Percentiles rank a stretch among this genome's conserved stretches.
phyloP scores from a whole-genome alignment of 2,797 vertebrate species.

The Acanthurus tractus region DNA sequence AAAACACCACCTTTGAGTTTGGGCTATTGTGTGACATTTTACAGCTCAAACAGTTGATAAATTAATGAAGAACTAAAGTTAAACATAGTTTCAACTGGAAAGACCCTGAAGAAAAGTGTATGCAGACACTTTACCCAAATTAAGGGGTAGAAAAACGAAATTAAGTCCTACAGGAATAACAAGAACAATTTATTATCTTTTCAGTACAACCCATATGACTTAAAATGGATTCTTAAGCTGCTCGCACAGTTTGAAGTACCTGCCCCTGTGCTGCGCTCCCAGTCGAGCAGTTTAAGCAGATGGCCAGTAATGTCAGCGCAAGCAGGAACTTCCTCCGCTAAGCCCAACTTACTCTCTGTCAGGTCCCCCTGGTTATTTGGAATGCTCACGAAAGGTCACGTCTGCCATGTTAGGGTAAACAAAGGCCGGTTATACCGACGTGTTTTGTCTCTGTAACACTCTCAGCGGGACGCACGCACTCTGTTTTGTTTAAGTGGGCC shows the following conservation, averaged over 20 bases:
- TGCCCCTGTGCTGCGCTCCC: slow-evolving; percentile 59
- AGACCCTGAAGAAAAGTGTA: not conserved
- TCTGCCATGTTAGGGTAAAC: slow-evolving; percentile 83
- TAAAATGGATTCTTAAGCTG: slow-evolving; percentile 33
- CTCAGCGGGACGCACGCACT: slow-evolving; percentile 73
- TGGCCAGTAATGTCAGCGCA: slow-evolving; percentile 83
- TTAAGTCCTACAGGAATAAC: not conserved
- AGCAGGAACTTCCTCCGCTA: slow-evolving; percentile 80
- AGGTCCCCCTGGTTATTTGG: slow-evolving; percentile 81
- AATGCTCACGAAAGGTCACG: slow-evolving; percentile 84
- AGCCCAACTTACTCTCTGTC: slow-evolving; percentile 69
- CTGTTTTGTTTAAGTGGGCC: slow-evolving; percentile 81
- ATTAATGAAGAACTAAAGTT: not conserved
- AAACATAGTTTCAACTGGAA: not conserved
- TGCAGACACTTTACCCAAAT: slow-evolving; percentile 1
- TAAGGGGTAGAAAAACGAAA: not conserved
- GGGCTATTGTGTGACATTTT: no score
- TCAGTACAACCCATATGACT: slow-evolving; percentile 22
- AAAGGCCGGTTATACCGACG: slow-evolving; percentile 73
- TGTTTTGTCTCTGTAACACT: slow-evolving; percentile 81
- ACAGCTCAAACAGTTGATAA: no score
- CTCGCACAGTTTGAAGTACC: slow-evolving; percentile 55
- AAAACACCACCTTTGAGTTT: no score
- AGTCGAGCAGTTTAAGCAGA: slow-evolving; percentile 79
- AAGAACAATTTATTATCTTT: slow-evolving; percentile 12